A percentile compares a stretch with the other conserved stretches of the same genome.
phyloP scores from a whole-genome alignment of 2,888 invertebrate genomes.

The Drosophila leonis region DNA sequence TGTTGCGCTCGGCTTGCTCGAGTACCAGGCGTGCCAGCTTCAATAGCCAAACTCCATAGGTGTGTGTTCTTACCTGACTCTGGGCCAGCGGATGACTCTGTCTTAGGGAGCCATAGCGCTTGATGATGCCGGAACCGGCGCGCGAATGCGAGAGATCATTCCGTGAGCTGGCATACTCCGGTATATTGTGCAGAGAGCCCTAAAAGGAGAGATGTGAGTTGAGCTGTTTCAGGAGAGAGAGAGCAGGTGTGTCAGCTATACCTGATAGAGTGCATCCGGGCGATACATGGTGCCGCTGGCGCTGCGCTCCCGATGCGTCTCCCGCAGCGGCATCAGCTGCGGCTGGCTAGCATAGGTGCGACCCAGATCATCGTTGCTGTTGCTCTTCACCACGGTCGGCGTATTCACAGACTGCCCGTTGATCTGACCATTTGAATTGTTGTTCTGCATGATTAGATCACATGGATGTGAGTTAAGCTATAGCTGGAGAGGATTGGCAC shows the following conservation, averaged over 20 bases:
- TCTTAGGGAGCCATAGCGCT: slow-evolving; percentile 85
- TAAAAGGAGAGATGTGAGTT: slow-evolving; percentile 28
- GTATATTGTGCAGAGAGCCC: slow-evolving; percentile 87
- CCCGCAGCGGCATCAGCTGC: slow-evolving; percentile 78
- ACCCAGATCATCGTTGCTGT: slow-evolving; percentile 77
- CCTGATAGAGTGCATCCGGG: slow-evolving; percentile 95
- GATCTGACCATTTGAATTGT: slow-evolving; percentile 71
- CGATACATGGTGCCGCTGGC: slow-evolving; percentile 93
- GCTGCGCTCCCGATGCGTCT: slow-evolving; percentile 83
- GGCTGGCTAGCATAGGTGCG: slow-evolving; percentile 91
- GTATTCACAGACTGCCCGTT: slow-evolving; percentile 63
- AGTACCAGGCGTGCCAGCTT: no score
- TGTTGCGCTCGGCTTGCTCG: no score
- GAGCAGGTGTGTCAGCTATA: slow-evolving; percentile 80
- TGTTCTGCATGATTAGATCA: slow-evolving; percentile 60
- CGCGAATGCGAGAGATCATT: slow-evolving; percentile 85
- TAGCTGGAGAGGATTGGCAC: not conserved
- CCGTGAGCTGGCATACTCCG: slow-evolving; percentile 86
- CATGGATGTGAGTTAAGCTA: not conserved
- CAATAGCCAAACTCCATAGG: no score
- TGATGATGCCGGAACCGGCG: slow-evolving; percentile 81
- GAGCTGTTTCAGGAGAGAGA: not conserved
- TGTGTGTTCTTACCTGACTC: slow-evolving; percentile 65
- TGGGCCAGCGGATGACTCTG: slow-evolving; percentile 75
- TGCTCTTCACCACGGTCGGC: slow-evolving; percentile 57